These are phyloP conservation scores for Zootermopsis nevadensis DNA, from an alignment of 2,888 invertebrate species.

Conservation along the genomic window DNA sequence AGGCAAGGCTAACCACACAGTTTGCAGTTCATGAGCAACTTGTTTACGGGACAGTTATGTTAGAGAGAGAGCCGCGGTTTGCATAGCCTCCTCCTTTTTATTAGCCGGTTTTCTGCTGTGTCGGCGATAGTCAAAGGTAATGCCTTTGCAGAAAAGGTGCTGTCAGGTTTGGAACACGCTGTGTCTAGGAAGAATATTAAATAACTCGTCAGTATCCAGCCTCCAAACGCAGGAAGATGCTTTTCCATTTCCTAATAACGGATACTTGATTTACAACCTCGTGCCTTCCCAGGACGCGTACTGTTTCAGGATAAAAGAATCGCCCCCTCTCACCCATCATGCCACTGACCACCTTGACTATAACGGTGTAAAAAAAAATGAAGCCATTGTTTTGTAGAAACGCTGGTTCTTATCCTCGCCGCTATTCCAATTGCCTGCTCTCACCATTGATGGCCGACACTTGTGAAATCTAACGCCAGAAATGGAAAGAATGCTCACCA, in stretches of 20 bases:
- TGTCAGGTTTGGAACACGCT: not conserved
- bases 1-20: not conserved
- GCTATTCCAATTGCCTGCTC: not conserved
- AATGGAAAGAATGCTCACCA: not conserved
- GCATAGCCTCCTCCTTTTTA: not conserved
- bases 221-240: not conserved
- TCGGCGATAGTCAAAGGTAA: not conserved
- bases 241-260: not conserved
- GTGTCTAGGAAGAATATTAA: not conserved
- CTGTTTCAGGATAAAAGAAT: not conserved
- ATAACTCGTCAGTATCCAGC: not conserved
- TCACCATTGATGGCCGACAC: not conserved
- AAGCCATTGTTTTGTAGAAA: not conserved
- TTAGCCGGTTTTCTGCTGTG: not conserved
- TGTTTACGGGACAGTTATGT: not conserved
- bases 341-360: not conserved
- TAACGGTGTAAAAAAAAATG: not conserved
- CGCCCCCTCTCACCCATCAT: not conserved
- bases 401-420: not conserved
- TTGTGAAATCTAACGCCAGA: slow-evolving; percentile 3
- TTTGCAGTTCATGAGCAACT: not conserved
- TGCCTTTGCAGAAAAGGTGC: not conserved
- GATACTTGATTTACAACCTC: not conserved
- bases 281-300: not conserved
- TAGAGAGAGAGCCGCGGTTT: not conserved